Base-by-base conservation (phyloP, 2,113 vertebrate genomes). In the Tor tambroides region DNA sequence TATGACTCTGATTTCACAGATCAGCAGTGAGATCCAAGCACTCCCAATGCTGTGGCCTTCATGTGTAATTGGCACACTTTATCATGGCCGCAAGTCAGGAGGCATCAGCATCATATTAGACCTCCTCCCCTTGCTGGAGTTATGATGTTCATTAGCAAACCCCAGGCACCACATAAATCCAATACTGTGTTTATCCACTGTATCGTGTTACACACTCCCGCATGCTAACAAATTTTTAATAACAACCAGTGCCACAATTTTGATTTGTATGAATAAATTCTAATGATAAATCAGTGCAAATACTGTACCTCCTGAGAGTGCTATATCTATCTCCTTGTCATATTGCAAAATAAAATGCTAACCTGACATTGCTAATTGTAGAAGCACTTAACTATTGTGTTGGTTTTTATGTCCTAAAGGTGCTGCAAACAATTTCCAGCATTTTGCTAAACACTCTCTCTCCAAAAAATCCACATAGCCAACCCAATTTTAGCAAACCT, bases 61-160 rank as follows among this genome's bases (percentile, higher is more conserved):
- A 92, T 93, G 93, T 91, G 91, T 93, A 94, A 95, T 93, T 94
- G 91, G 91, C 91, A 87, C 87, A 91, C 92, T 93, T 92, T 92
- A 92, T 94, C 93, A 94, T 93, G 67, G 28, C 7, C 2, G 2
- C 74, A 81, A 81, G 38, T 81, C 59, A 81, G 83, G 71, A 59
- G 69, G 54, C 30, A 38, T 54, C 89, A 87, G 49, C n/a, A 41
- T 67, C 32, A 77, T 75, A 75, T 32, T 28, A 54, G 15, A 56
- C 59, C 38, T 30, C 28, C 30, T 30, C 21, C 80, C 56, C 69
- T 21, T 9, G 26, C 51, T 61, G 23, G 85, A 79, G 49, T 87
- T 87, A 87, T 87, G 79, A 83, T 83, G 79, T 83, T 74, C 69
- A 87, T 87, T 82, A 82, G 67, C 56, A 28, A 81, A 82, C 85